Base-by-base conservation (phyloP, 2,888 invertebrate genomes). In the Acrobeloides nanus region DNA sequence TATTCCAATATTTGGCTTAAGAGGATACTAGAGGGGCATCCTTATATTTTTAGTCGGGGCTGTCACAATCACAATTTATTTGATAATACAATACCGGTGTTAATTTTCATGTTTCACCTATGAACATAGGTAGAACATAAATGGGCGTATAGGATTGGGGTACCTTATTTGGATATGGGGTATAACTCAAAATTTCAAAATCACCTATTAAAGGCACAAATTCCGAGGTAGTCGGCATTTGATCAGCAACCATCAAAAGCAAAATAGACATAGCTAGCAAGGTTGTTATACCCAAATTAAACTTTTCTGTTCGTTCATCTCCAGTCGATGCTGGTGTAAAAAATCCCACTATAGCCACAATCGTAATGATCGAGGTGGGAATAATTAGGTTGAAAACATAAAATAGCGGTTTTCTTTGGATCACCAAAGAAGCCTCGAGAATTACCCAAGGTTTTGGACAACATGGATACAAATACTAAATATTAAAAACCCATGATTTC, bases 171-270 rank as follows among this genome's bases (percentile, higher is more conserved):
- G n/a, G n/a, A n/a, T n/a, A n/a, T n/a, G n/a, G n/a, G n/a, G n/a
- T n/a, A n/a, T n/a, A n/a, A n/a, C n/a, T n/a, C n/a, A n/a, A n/a
- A n/a, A 12, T 18, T 7, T 6, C 32, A 17, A 38, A 38, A 27
- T 25, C 38, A 39, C 56, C 77, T 46, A 78, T 77, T 1, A 78
- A 64, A 7, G 78, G 78, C 33, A 78, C 76, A 61, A 75, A 76
- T 41, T 77, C 77, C 4, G 76, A 77, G 8, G 78, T 78, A 2
- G 76, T 76, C 1, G 78, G 78, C 76, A 77, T 77, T 48, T 75
- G 76, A 55, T 78, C 78, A 1, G 76, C 75, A 21, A 54, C 75
- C 55, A 77, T 74, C 47, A 77, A 61, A 76, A 77, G 75, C 53
- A 77, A 72, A 50, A 77, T 76, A 24, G 76, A 75, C 68, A 77